Evolutionary conservation across 2,113 vertebrate species (phyloP).

Genomic region (Brachypodius melanocephalos): DNA sequence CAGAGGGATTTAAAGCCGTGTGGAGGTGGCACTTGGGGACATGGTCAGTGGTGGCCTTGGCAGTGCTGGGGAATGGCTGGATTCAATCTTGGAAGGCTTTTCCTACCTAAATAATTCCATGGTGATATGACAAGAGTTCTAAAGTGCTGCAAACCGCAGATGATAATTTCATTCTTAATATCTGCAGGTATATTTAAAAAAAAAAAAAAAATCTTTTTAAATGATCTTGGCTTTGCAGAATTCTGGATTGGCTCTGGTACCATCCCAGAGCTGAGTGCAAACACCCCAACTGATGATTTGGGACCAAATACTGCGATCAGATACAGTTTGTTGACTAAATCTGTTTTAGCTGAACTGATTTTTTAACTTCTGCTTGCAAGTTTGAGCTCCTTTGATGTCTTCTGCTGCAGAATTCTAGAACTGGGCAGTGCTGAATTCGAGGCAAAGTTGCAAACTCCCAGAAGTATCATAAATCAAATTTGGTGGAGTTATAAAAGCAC

Average conservation of each 20-base stretch:
- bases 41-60: background rate
- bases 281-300: background rate
- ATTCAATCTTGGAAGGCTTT: background rate
- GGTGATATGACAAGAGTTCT: background rate
- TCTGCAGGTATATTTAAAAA: background rate
- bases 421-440: background rate
- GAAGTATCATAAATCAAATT: background rate
- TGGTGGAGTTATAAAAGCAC: background rate
- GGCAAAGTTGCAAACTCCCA: too few species aligned
- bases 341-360: background rate
- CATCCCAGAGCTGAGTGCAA: background rate
- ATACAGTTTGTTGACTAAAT: background rate
- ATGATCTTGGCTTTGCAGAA: background rate
- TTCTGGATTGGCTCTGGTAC: background rate
- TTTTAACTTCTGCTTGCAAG: background rate
- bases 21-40: background rate
- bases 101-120: background rate
- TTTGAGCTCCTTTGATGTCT: background rate
- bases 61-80: background rate
- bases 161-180: background rate
- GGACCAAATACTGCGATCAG: background rate
- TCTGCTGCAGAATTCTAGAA: background rate
- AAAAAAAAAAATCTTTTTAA: background rate
- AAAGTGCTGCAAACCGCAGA: background rate
- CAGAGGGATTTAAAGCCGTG: accelerated